A percentile compares a stretch with the other conserved stretches of the same genome.
Conservation (phyloP, 1,140 invertebrate species). For the Calephelis virginiensis region DNA sequence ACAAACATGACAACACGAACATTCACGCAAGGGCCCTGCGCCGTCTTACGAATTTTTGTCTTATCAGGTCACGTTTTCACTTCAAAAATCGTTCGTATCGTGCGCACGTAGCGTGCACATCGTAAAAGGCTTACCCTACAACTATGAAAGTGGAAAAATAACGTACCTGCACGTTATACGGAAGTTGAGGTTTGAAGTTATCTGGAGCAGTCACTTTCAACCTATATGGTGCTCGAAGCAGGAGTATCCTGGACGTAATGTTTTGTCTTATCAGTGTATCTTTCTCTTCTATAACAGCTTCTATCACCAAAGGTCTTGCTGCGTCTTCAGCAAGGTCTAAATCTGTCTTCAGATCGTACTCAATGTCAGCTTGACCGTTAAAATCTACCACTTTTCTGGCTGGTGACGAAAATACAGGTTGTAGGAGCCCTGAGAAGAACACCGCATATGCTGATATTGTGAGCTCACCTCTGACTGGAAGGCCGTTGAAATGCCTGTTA, state of each 20-base stretch:
- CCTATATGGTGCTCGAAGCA: slow-evolving; percentile 90
- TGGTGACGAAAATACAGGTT: slow-evolving; percentile 87
- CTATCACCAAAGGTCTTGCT: slow-evolving; percentile 86
- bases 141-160: slow-evolving; percentile 25
- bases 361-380: slow-evolving; percentile 86
- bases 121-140: no score
- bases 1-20: no score
- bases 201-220: slow-evolving; percentile 90
- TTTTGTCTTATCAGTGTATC: slow-evolving; percentile 91
- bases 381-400: slow-evolving; percentile 88
- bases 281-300: slow-evolving; percentile 89
- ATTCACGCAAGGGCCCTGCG: no score
- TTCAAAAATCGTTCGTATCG: no score
- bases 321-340: slow-evolving; percentile 88
- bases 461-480: slow-evolving; percentile 89
- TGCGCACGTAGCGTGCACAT: no score
- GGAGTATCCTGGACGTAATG: slow-evolving; percentile 83
- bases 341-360: slow-evolving; percentile 84
- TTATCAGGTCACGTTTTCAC: no score
- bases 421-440: slow-evolving; percentile 87
- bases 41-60: no score
- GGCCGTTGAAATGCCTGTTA: slow-evolving; percentile 82
- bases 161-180: slow-evolving; percentile 88
- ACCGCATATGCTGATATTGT: slow-evolving; percentile 87
- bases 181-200: slow-evolving; percentile 92